Evolutionary conservation across 2,113 vertebrate genomes (phyloP).

Genomic region (Xiphophorus maculatus): DNA sequence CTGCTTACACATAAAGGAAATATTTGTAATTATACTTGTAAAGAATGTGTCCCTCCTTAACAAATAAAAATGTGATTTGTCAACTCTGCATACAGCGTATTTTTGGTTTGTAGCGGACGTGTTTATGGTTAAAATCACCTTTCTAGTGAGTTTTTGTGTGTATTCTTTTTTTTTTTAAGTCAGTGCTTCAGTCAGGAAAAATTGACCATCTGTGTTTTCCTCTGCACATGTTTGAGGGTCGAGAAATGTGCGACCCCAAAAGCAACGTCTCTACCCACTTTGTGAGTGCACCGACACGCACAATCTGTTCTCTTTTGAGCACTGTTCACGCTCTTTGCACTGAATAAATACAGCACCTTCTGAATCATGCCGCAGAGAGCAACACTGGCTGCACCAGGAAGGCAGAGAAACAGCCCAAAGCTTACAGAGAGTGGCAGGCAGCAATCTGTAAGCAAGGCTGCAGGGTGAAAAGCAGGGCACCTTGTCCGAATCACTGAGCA

Average conservation of each 20-base stretch:
- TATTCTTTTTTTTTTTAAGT: conserved; percentile 16
- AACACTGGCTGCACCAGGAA: conserved; percentile 47
- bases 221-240: conserved; percentile 38
- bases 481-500: conserved; percentile 67
- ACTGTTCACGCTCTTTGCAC: conserved; percentile 74
- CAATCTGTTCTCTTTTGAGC: conserved; percentile 68
- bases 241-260: conserved; percentile 48
- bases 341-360: conserved; percentile 72
- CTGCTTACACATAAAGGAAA: conserved; percentile 27
- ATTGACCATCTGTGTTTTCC: conserved; percentile 21
- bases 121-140: conserved; percentile 16
- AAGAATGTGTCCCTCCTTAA: conserved; percentile 17
- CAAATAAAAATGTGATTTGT: conserved; percentile 17
- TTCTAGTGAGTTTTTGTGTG: conserved; percentile 11
- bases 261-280: conserved; percentile 49
- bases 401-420: conserved; percentile 57
- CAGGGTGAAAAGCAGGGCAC: conserved; percentile 50
- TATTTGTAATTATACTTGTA: conserved; percentile 25
- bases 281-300: conserved; percentile 65
- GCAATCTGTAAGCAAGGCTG: conserved; percentile 69
- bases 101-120: neutral
- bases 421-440: conserved; percentile 67
- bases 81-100: conserved; percentile 1
- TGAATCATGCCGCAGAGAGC: conserved; percentile 71
- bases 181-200: conserved; percentile 11